phyloP scores from a whole-genome alignment of 2,797 vertebrate species.

The Eulemur albifrons region DNA sequence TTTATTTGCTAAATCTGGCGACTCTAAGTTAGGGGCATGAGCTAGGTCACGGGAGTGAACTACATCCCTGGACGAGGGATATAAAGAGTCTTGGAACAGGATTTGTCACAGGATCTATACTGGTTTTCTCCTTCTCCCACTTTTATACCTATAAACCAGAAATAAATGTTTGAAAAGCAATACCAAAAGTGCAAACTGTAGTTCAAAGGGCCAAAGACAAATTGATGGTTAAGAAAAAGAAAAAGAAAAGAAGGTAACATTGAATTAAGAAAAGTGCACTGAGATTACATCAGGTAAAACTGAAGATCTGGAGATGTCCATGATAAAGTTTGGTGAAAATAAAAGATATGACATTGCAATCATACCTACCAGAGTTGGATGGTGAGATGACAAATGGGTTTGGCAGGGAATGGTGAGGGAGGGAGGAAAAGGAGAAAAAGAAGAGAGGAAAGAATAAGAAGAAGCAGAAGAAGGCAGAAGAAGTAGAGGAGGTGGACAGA shows the following conservation, averaged over 20 bases:
- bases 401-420: neutral
- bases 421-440: neutral
- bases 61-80: neutral
- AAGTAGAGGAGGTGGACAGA: neutral
- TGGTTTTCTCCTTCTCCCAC: neutral
- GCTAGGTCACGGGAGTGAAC: neutral
- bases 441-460: neutral
- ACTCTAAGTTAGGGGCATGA: neutral
- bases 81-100: neutral
- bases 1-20: neutral
- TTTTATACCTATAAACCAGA: neutral
- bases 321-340: neutral
- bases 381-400: neutral
- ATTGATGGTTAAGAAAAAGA: neutral
- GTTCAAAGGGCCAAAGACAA: neutral
- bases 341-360: neutral
- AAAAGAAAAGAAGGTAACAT: neutral
- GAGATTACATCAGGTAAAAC: neutral
- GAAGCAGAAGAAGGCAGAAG: neutral
- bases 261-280: neutral
- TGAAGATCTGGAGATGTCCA: neutral
- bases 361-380: neutral
- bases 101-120: neutral
- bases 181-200: neutral
- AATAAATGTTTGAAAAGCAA: neutral